Evolutionary conservation across 2,797 vertebrate genomes (phyloP), one percentile per base, ranked within the genome.

Genomic region (Hyperoplus lanceolatus): DNA sequence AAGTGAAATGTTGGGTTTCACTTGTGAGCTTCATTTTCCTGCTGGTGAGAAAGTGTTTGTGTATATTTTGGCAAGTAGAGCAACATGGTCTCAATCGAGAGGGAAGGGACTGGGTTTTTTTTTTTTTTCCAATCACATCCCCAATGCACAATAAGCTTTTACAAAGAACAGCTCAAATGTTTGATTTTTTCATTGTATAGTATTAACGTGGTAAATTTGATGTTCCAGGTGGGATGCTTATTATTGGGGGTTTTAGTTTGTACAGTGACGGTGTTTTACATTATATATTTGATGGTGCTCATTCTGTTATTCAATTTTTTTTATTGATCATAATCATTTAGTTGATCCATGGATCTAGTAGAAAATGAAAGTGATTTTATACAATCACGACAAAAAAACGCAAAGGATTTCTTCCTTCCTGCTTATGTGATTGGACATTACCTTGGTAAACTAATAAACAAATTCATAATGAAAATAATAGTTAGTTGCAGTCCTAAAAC

Each of bases 11-110:
- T 85, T 86, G 70, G 55, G 45, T 86, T 89, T 87, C 85, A 68
- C 57, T 81, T 48, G 50, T 6, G 7, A 60, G 75, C 73, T 85
- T 75, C 61, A 79, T 53, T 83, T 74, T 87, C 81, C 78, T 85
- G 55, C 55, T 54, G 65, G 79, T 59, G 60, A 67, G 54, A 54
- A 61, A 79, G 51, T 41, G 69, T 68, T 2, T 4, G 13, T 18
- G 65, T 41, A 76, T 73, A 67, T 80, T 67, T 67, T 59, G 67
- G 56, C 53, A 78, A 75, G 57, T 53, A 29, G 60, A 87, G 81
- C 64, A 60, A 69, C 62, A 16, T 8, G 45, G 43, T 65, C 48
- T 77, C 18, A 61, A 76, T 73, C 61, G 39, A 38, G 51, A 76
- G 8, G 60, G 54, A 69, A 48, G 65, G 55, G 70, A 75, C 12